Evolutionary conservation across 1,140 invertebrate species (phyloP).

Genomic region (Drosophila punjabiensis): DNA sequence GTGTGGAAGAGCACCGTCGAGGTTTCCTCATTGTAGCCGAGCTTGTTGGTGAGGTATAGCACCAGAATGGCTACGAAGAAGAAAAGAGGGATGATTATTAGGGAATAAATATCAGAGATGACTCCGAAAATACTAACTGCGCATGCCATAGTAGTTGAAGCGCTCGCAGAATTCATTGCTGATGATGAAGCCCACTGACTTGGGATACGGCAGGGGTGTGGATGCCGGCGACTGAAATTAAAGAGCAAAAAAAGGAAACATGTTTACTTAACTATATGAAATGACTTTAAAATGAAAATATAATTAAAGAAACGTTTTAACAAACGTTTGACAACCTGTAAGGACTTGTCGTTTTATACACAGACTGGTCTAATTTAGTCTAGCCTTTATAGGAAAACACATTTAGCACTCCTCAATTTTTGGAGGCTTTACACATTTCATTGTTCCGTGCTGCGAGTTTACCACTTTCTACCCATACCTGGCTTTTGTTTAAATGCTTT

Average conservation of each 20-base stretch:
- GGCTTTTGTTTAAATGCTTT: background rate
- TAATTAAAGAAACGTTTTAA: background rate
- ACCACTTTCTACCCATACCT: constrained; percentile 23
- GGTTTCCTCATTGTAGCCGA: constrained; percentile 88
- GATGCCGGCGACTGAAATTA: constrained; percentile 8
- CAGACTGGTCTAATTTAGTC: constrained; percentile 21
- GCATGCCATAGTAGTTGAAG: constrained; percentile 98
- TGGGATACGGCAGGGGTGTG: constrained; percentile 88
- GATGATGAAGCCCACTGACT: constrained; percentile 96
- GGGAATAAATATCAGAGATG: background rate
- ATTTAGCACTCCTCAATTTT: background rate
- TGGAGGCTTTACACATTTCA: background rate
- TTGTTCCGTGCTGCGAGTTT: background rate
- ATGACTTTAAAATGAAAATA: background rate
- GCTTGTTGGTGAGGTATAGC: constrained; percentile 90
- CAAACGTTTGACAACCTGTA: background rate
- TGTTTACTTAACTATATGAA: background rate
- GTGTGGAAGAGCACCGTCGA: constrained; percentile 92
- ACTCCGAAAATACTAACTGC: constrained; percentile 89
- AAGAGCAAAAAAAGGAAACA: constrained; percentile 1
- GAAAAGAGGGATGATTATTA: background rate
- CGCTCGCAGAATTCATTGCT: constrained; percentile 98
- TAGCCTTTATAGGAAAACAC: background rate
- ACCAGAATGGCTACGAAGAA: constrained; percentile 90
- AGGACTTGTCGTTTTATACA: constrained; percentile 20